Conservation (phyloP, 2,113 vertebrate genomes). For the Progne subis region DNA sequence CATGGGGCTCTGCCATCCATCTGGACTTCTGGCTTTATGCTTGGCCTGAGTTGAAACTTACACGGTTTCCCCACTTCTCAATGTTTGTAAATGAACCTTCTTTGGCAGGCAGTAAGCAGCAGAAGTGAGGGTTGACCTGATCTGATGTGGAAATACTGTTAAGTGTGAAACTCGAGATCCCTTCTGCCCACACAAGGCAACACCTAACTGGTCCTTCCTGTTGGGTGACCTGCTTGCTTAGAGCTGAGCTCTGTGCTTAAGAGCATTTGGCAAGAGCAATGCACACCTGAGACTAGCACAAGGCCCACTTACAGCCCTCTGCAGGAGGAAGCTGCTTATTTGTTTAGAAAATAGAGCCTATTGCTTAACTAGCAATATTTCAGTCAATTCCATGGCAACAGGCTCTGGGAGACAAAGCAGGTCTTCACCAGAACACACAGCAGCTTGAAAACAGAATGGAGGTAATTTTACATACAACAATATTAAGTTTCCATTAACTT, state of each 20-base stretch:
- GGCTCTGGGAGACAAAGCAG: neutral
- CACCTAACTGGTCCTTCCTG: neutral
- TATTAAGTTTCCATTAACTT: neutral
- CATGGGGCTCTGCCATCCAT: neutral
- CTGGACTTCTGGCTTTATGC: neutral
- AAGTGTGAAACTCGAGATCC: neutral
- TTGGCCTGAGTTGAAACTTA: neutral
- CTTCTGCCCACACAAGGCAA: neutral
- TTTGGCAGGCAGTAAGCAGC: neutral
- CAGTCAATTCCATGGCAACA: conserved; percentile 60
- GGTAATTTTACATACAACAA: neutral
- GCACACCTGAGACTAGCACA: neutral
- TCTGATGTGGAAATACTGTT: neutral
- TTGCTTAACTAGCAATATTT: conserved; percentile 19
- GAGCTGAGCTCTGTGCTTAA: neutral
- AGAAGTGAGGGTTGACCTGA: neutral
- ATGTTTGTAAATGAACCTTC: neutral
- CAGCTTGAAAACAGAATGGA: neutral
- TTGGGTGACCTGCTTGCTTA: neutral
- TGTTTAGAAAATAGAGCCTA: conserved; percentile 41
- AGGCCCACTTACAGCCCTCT: neutral
- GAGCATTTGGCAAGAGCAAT: neutral
- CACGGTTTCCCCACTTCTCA: neutral
- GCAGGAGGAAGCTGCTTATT: conserved; percentile 27
- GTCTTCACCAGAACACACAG: neutral